These are phyloP conservation scores for Hoplostethus atlanticus DNA, from an alignment of 2,797 vertebrate genomes.

Conservation along the genomic window DNA sequence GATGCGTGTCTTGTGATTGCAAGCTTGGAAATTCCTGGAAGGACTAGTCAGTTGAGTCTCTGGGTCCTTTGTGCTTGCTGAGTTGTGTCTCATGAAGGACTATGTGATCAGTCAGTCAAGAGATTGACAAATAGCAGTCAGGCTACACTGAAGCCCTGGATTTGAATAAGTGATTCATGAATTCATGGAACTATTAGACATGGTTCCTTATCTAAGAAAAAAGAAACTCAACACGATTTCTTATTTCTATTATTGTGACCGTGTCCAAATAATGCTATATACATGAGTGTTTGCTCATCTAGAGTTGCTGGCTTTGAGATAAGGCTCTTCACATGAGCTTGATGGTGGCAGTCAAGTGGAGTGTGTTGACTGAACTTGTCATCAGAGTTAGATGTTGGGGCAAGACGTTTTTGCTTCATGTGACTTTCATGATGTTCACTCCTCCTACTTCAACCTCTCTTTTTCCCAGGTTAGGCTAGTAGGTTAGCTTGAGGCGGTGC, in stretches of 20 bases:
- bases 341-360: not conserved
- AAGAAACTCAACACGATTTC: not conserved
- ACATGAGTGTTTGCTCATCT: not conserved
- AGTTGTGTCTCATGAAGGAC: not conserved
- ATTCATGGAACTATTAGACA: not conserved
- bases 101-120: not conserved
- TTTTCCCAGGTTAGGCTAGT: too few relatives aligned
- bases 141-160: not conserved
- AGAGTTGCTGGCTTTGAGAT: not conserved
- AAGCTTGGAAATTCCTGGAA: conserved; percentile 26
- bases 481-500: too few relatives aligned
- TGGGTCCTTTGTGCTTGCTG: not conserved
- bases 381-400: not conserved
- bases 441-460: too few relatives aligned
- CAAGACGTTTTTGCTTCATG: too few relatives aligned
- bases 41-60: not conserved
- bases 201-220: not conserved
- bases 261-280: not conserved
- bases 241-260: not conserved
- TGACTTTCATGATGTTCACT: too few relatives aligned
- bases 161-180: conserved; percentile 2
- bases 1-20: conserved; percentile 30
- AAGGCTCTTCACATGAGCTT: conserved; percentile 1
- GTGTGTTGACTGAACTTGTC: conserved; percentile 10
- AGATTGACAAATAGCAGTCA: too few relatives aligned